A percentile compares a stretch with the other conserved stretches of the same genome.
These are phyloP conservation scores for Oreonectes daqikongensis DNA, from an alignment of 2,797 vertebrate species.

Conservation along the genomic window DNA sequence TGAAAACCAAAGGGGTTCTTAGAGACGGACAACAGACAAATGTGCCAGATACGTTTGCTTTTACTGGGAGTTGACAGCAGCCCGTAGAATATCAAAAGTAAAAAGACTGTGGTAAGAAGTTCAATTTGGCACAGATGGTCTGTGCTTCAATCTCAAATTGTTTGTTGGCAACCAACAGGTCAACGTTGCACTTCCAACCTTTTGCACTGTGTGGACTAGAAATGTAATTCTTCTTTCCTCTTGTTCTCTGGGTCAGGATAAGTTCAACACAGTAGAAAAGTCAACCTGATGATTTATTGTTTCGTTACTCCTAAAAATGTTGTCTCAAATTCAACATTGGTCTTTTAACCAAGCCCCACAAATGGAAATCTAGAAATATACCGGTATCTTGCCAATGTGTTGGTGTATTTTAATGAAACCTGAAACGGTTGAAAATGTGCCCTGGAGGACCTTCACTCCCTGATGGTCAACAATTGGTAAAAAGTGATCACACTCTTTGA, in stretches of 20 bases:
- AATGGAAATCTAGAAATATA: background rate
- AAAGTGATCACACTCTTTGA: background rate
- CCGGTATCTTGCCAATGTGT: background rate
- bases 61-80: background rate
- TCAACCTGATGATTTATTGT: background rate
- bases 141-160: background rate
- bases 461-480: background rate
- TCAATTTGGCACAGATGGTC: background rate
- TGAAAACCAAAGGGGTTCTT: background rate
- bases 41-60: background rate
- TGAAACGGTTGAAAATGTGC: background rate
- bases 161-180: background rate
- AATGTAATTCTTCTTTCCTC: background rate
- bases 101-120: background rate
- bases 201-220: background rate
- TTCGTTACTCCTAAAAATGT: background rate
- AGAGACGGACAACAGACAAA: background rate
- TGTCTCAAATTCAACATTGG: background rate
- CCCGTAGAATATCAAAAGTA: background rate
- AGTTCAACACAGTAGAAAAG: background rate
- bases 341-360: background rate
- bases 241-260: background rate
- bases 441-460: background rate
- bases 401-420: background rate
- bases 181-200: background rate